Evolutionary conservation across 2,888 invertebrate genomes (phyloP).

Genomic region (Plagodis pulveraria): DNA sequence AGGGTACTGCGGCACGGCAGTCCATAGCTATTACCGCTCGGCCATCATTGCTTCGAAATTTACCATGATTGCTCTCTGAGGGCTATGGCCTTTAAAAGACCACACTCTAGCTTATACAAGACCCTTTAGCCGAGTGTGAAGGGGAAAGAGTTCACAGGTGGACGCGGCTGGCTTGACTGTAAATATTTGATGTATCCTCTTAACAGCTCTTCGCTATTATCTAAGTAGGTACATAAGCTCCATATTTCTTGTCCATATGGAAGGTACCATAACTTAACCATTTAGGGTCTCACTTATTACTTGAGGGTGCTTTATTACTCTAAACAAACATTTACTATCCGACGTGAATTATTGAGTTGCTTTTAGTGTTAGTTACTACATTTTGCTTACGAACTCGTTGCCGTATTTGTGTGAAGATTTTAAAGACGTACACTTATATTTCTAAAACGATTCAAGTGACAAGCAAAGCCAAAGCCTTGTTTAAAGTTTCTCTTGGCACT

Average conservation of each 20-base stretch:
- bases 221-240: constrained; percentile 33
- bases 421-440: too few relatives aligned
- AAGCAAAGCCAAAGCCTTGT: too few relatives aligned
- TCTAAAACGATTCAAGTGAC: too few relatives aligned
- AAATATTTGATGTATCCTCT: constrained; percentile 75
- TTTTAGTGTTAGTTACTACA: constrained; percentile 8
- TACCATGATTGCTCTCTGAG: too few relatives aligned
- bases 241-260: constrained; percentile 34
- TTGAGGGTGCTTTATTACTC: constrained; percentile 30
- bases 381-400: constrained; percentile 4
- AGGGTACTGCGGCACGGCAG: too few relatives aligned
- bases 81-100: constrained; percentile 40
- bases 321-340: constrained; percentile 29
- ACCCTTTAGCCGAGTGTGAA: constrained; percentile 51
- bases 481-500: too few relatives aligned
- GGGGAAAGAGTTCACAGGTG: constrained; percentile 61
- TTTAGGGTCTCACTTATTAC: constrained; percentile 36
- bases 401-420: not conserved
- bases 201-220: constrained; percentile 64
- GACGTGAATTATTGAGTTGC: constrained; percentile 27
- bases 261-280: constrained; percentile 33
- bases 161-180: constrained; percentile 60
- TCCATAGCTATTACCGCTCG: too few relatives aligned
- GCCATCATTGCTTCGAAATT: too few relatives aligned
- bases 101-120: constrained; percentile 48